Base-by-base conservation (phyloP, 1,140 invertebrate genomes). In the Lepidotrigona ventralis region DNA sequence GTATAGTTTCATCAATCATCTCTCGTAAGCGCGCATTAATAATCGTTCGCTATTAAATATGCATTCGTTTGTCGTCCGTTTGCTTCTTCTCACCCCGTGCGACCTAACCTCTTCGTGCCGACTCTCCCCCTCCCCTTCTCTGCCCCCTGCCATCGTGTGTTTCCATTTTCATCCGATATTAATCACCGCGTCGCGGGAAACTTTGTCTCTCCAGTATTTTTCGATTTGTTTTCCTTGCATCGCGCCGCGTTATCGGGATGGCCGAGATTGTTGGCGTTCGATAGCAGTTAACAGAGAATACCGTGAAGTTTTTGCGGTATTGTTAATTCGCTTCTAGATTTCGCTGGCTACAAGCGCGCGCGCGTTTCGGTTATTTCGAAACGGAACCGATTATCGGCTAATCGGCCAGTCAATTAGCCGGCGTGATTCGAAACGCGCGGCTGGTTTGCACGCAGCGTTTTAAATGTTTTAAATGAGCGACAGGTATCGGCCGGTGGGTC, bases 1-100 rank as follows among this genome's bases (percentile, higher is more conserved):
- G 69, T 81, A 53, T 46, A 26, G 83, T 91, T 90, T 87, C 90
- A 91, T 92, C 90, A 91, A 91, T 92, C 90, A 91, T 80, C 75
- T 75, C 81, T 75, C 81, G 74, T 90, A 91, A 90, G 87, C 90
- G 88, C 83, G 85, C 89, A 91, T 91, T 92, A 91, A 91, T 91
- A 91, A 90, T 91, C 89, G 90, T 83, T 86, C 75, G 85, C 86
- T 89, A 92, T 92, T 88, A 91, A 91, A 91, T 91, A 90, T 90
- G 91, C 88, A 91, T 91, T 90, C 81, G 86, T 91, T 91, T 89
- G 90, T 79, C 54, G 73, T 75, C 68, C 85, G 79, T 53, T 54
- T 56, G 79, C 73, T 76, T 71, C 73, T 79, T 70, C 73, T 66
- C 64, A 39, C 29, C 46, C 23, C 53, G 68, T 69, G 77, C 23